Base-by-base conservation (phyloP, 2,888 invertebrate genomes). In the Lasioglossum villosulum region DNA sequence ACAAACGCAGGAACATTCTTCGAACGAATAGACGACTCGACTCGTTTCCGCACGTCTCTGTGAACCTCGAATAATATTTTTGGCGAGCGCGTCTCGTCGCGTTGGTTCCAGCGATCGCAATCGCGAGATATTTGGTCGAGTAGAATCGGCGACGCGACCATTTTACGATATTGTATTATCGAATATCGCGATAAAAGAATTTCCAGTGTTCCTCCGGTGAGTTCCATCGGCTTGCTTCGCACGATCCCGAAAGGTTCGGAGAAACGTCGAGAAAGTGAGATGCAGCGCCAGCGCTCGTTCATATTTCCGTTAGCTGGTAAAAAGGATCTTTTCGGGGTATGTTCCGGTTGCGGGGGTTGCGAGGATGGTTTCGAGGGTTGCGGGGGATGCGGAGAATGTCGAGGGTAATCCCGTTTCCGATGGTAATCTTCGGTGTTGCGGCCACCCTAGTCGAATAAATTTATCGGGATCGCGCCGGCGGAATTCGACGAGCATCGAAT, bases 111-210 rank as follows among this genome's bases (percentile, higher is more conserved):
- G n/a, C 56, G 56, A 56, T n/a, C 10, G 56, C 10, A n/a, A 56
- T 56, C n/a, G n/a, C n/a, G 63, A 63, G 4, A 30, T 16, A 27
- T 27, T 63, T 1, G 30, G 16, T 30, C 30, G 27, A 63, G 30
- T 6, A 6, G 16, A 1, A 30, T 16, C 63, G 63, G 30, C 30
- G 30, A 30, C 30, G 63, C 30, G 63, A 30, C 27, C 63, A 30
- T 30, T 63, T 63, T 63, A 27, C 30, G 30, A 63, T 63, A 30
- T n/a, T 16, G 68, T 23, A 19, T 68, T 68, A 37, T 37, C 68
- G 37, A 68, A 90, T 91, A 90, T 90, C 89, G 89, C 88, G 86
- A 92, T 30, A 63, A 63, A 63, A 63, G 63, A 63, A 63, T 63
- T 63, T 30, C 63, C 63, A 63, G 16, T 63, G 30, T 63, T 63